Percentiles rank a stretch among this genome's conserved stretches.
Evolutionary conservation across 1,140 invertebrate genomes (phyloP).

Genomic region (Nylanderia fulva): DNA sequence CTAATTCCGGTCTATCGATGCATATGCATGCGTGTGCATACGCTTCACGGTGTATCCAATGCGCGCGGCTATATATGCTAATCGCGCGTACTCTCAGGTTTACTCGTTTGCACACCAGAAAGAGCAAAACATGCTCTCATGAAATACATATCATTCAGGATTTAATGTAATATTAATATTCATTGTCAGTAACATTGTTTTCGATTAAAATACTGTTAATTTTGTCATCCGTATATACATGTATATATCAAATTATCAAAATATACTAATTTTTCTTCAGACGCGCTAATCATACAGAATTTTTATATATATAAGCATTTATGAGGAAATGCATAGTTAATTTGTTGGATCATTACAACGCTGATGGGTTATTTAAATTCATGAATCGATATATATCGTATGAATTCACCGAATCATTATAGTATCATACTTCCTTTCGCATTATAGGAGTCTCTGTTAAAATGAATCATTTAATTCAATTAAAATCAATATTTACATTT

Average conservation of each 20-base stretch:
- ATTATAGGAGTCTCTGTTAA: neutral
- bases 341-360: neutral
- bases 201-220: neutral
- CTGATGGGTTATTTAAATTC: neutral
- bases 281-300: neutral
- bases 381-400: neutral
- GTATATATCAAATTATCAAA: no score
- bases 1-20: conserved; percentile 60
- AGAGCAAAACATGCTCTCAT: neutral
- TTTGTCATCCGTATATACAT: neutral
- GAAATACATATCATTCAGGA: neutral
- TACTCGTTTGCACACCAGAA: conserved; percentile 31
- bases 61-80: conserved; percentile 40
- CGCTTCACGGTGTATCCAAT: conserved; percentile 4
- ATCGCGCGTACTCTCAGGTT: conserved; percentile 32
- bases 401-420: neutral
- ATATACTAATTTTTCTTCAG: neutral
- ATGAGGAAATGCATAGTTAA: neutral
- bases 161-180: conserved; percentile 14
- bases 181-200: neutral
- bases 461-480: conserved; percentile 27
- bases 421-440: neutral
- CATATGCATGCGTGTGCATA: conserved; percentile 16
- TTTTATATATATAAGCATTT: neutral
- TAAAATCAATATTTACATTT: conserved; percentile 8